Evolutionary conservation across 2,888 invertebrate species (phyloP), one percentile per base, ranked within the genome.

Genomic region (Eretmocerus hayati): DNA sequence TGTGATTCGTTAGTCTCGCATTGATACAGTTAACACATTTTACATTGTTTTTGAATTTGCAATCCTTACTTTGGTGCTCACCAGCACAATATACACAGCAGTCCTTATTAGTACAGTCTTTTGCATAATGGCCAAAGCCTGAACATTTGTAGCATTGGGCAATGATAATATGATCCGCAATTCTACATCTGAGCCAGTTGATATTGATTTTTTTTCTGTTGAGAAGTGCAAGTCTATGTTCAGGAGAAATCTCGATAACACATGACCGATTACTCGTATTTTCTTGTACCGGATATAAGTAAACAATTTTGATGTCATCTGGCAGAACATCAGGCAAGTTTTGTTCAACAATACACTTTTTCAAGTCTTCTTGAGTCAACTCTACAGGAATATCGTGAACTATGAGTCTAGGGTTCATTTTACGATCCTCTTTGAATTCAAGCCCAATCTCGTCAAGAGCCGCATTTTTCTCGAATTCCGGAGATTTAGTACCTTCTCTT

Each of bases 71-170:
- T 2, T 11, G 2, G 8, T 36, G 35, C 2, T 26, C 19, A 2
- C 43, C 36, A 1, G 43, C n/a, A 21, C 38, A 45, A 2, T 30
- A 1, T 9, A 15, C 18, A 15, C 45, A 45, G 20, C 16, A 9
- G 3, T 2, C 20, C 1, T 2, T 2, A 8, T 26, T 16, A 9
- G 11, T 31, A 9, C 45, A 45, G 1, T 32, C 16, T 4, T 6
- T 9, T 8, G 45, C 38, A 5, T 20, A 16, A 20, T 45, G 38
- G 2, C 38, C 21, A 16, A 38, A 38, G 3, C 16, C 31, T 2
- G 5, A 11, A 20, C 42, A 42, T 13, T 42, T 42, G 42, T 13
- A 42, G 13, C 42, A 42, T 30, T 42, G 31, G 5, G n/a, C 4
- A 15, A 42, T 18, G 6, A 31, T 13, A 8, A 32, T 21, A 4